phyloP scores from a whole-genome alignment of 2,888 invertebrate genomes.

The Lochmaea crataegi region DNA sequence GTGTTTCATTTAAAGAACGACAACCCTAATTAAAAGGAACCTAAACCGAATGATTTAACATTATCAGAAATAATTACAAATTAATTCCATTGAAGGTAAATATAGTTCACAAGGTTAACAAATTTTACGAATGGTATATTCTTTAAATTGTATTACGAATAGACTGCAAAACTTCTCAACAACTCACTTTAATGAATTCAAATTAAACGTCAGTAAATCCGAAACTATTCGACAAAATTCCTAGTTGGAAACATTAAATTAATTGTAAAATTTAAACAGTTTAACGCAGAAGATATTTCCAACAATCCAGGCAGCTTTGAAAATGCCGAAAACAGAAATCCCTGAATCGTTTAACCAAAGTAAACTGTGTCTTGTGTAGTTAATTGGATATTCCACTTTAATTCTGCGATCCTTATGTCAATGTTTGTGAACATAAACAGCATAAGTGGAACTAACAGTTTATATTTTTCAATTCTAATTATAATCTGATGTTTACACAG shows the following conservation, averaged over 20 bases:
- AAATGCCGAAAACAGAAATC: slow-evolving; percentile 24
- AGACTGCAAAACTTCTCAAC: neutral
- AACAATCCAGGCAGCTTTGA: slow-evolving; percentile 24
- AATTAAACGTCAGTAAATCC: slow-evolving; percentile 4
- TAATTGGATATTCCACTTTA: slow-evolving; percentile 3
- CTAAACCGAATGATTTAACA: too few relatives aligned
- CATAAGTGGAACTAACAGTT: neutral
- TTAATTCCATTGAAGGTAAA: too few relatives aligned
- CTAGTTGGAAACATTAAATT: neutral
- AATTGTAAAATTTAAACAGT: slow-evolving; percentile 2
- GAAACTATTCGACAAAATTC: slow-evolving; percentile 8
- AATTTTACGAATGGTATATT: neutral
- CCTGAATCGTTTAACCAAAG: neutral
- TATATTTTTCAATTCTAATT: neutral
- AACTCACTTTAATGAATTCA: neutral
- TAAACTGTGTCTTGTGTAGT: neutral
- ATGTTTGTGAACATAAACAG: neutral
- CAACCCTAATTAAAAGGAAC: too few relatives aligned
- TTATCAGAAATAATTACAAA: too few relatives aligned
- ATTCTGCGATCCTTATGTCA: neutral
- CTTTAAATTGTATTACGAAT: neutral
- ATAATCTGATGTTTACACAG: neutral
- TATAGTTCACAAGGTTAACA: neutral
- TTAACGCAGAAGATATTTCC: slow-evolving; percentile 18
- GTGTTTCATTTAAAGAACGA: too few relatives aligned